A percentile compares a stretch with the other conserved stretches of the same genome.
Evolutionary conservation across 1,140 invertebrate genomes (phyloP).

Genomic region (Chelonus insularis): DNA sequence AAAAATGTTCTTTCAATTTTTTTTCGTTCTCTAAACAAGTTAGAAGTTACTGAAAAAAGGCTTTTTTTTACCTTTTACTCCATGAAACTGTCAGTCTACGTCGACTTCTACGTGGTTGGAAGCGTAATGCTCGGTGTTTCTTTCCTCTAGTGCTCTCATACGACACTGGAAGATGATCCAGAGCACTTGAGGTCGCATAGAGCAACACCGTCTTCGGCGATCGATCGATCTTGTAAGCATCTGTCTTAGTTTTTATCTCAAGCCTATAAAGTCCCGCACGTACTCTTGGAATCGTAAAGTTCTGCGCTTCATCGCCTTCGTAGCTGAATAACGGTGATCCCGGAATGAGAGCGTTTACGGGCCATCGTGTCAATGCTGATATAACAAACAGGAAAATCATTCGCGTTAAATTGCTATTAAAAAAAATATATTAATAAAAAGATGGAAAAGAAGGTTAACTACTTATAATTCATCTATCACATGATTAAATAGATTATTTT

Average conservation of each 20-base stretch:
- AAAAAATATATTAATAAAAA: background rate
- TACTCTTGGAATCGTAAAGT: conserved; percentile 52
- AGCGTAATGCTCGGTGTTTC: conserved; percentile 46
- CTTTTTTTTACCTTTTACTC: conserved; percentile 47
- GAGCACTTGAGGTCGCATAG: conserved; percentile 51
- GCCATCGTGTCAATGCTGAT: conserved; percentile 49
- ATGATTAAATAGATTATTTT: too few relatives aligned
- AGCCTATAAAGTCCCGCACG: conserved; percentile 56
- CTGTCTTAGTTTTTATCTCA: conserved; percentile 50
- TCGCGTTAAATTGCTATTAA: background rate
- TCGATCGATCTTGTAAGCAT: conserved; percentile 24
- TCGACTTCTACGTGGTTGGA: conserved; percentile 52
- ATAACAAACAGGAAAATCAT: conserved; percentile 18
- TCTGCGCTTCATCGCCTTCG: conserved; percentile 51
- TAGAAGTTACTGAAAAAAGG: too few relatives aligned
- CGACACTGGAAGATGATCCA: conserved; percentile 44
- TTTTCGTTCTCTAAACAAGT: too few relatives aligned
- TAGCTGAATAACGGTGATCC: conserved; percentile 53
- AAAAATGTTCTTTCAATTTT: background rate
- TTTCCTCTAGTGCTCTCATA: conserved; percentile 37
- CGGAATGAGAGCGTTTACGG: conserved; percentile 51
- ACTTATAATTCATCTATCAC: too few relatives aligned
- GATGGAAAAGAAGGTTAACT: too few relatives aligned
- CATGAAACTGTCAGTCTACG: conserved; percentile 54
- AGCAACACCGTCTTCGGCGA: conserved; percentile 52